Evolutionary conservation across 1,140 invertebrate genomes (phyloP), one percentile per base, ranked within the genome.

Genomic region (Macrotrachela quadricornifera): DNA sequence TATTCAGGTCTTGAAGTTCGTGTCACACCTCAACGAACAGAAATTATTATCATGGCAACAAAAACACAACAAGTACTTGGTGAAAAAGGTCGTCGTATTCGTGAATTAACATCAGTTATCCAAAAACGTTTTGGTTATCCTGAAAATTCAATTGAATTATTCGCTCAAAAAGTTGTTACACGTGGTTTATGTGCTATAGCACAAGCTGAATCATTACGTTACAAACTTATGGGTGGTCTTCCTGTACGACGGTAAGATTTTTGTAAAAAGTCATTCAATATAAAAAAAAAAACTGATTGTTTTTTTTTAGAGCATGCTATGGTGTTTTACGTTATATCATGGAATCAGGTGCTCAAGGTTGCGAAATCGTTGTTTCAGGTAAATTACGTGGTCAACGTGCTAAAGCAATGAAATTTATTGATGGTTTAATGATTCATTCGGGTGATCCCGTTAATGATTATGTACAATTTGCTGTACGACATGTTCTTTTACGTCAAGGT

Each of bases 391-490:
- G 94, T 61, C 94, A 99, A 74, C 77, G 94, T 77, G 94, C 94
- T 55, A 99, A 99, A 73, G 87, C 88, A n/a, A 99, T 99, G 94
- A 99, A 99, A 71, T 99, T 99, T 69, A 87, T 94, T 53, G 94
- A 99, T 71, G 94, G 94, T 52, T 76, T 97, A 18, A 99, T 99
- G 92, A 97, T 99, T 66, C 94, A 99, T 74, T 91, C 85, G 64
- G 94, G 94, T 67, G 86, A 99, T 68, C 92, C 94, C 18, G 86
- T 83, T 62, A 90, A 91, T 67, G 87, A 97, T 59, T 99, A 97
- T 64, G 90, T 99, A n/a, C 88, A 96, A 65, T 85, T 82, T 30
- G 94, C 94, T 53, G 94, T 94, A 39, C 76, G 94, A 61, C 92
- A 97, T 69, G 92, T 99, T 16, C 76, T 96, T 57, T 77, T 99